Conservation (phyloP, 2,113 vertebrate species). For the Acinonyx jubatus region DNA sequence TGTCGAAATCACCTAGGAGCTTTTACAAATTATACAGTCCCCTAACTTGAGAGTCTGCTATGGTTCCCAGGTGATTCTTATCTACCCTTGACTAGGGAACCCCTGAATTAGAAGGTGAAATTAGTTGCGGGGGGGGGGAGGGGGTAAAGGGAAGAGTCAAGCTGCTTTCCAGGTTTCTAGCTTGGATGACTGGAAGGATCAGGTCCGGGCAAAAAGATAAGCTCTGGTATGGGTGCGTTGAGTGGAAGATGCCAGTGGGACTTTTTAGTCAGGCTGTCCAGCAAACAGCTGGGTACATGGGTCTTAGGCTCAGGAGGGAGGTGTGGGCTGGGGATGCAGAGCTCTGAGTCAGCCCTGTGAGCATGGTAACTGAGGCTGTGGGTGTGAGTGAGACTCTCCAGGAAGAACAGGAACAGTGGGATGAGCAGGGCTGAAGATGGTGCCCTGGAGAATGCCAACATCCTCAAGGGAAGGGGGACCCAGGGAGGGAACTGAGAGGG, state of each 20-base stretch:
- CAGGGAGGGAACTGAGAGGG: background rate
- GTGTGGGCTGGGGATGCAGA: background rate
- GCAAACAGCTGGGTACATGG: background rate
- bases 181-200: background rate
- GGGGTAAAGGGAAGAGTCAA: background rate
- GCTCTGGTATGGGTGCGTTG: background rate
- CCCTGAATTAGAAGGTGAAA: slow-evolving; percentile 54
- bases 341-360: slow-evolving; percentile 54
- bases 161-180: slow-evolving; percentile 27
- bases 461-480: background rate
- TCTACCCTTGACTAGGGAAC: slow-evolving; percentile 30
- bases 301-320: slow-evolving; percentile 26
- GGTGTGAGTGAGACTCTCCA: background rate
- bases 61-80: slow-evolving; percentile 56
- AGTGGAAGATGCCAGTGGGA: slow-evolving; percentile 29
- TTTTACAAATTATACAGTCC: slow-evolving; percentile 48
- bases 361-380: background rate
- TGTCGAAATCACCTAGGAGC: slow-evolving; percentile 52
- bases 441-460: background rate
- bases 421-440: background rate
- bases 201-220: background rate
- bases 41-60: slow-evolving; percentile 42
- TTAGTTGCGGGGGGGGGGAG: background rate
- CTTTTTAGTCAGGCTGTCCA: slow-evolving; percentile 1
- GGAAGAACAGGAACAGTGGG: background rate